These are phyloP conservation scores for Drosophila nigricruria DNA, from an alignment of 2,888 invertebrate genomes.

Conservation along the genomic window DNA sequence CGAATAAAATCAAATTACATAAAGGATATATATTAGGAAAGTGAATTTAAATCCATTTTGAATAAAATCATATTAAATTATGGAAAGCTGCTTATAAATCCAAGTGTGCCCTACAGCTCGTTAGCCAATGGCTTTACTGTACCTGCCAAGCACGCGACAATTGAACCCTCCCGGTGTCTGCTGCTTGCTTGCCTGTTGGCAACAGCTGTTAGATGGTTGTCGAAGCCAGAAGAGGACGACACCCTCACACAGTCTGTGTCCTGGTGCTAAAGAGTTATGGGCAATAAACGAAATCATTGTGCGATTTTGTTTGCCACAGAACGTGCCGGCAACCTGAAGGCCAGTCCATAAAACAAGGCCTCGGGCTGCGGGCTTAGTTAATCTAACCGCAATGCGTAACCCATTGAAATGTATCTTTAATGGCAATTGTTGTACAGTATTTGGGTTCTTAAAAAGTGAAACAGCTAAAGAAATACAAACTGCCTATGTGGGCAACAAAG, in stretches of 20 bases:
- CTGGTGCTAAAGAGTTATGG: slow-evolving; percentile 78
- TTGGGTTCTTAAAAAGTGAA: slow-evolving; percentile 47
- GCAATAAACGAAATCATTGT: slow-evolving; percentile 79
- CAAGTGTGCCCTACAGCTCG: slow-evolving; percentile 16
- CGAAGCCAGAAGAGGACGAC: slow-evolving; percentile 5
- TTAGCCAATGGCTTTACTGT: slow-evolving; percentile 24
- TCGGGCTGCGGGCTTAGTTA: slow-evolving; percentile 44
- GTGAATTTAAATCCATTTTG: slow-evolving; percentile 25
- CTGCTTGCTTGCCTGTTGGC: not conserved
- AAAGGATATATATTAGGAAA: not conserved
- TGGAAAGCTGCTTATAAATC: slow-evolving; percentile 33
- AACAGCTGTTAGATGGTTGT: slow-evolving; percentile 23
- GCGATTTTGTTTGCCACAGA: slow-evolving; percentile 49
- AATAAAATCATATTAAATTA: slow-evolving; percentile 33
- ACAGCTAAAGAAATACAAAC: slow-evolving; percentile 9
- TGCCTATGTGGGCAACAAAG: slow-evolving; percentile 9
- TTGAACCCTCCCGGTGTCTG: not conserved
- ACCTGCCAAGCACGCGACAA: slow-evolving; percentile 28
- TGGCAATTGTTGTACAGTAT: slow-evolving; percentile 68
- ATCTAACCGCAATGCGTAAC: slow-evolving; percentile 54
- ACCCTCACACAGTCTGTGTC: slow-evolving; percentile 27
- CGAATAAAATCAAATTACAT: not conserved
- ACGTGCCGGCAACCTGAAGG: slow-evolving; percentile 51
- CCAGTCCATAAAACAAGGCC: slow-evolving; percentile 54
- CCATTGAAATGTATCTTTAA: slow-evolving; percentile 74